These are phyloP conservation scores for Hemaris fuciformis DNA, from an alignment of 2,888 invertebrate genomes.

Conservation along the genomic window DNA sequence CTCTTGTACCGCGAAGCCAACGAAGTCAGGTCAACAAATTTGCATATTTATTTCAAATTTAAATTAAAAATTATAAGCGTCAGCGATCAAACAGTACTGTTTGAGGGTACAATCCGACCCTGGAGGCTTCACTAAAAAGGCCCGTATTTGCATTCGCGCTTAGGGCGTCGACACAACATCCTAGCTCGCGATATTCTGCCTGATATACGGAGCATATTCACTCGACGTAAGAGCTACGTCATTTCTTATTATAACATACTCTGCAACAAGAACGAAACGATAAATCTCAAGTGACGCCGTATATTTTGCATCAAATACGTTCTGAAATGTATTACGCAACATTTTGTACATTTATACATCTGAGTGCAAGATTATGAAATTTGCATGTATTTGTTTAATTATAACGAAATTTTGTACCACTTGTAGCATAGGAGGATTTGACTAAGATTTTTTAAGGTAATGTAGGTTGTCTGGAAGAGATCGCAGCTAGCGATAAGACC, in stretches of 20 bases:
- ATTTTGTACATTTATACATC: background rate
- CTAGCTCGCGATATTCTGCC: background rate
- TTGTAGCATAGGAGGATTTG: too few species aligned
- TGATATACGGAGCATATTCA: background rate
- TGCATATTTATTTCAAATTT: slow-evolving; percentile 27
- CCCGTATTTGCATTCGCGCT: slow-evolving; percentile 14
- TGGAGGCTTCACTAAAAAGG: slow-evolving; percentile 9
- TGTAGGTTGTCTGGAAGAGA: too few species aligned
- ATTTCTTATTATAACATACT: background rate
- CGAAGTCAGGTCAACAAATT: too few species aligned
- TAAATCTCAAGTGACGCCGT: background rate
- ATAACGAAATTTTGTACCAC: too few species aligned
- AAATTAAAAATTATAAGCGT: slow-evolving; percentile 35
- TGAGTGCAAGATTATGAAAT: too few species aligned
- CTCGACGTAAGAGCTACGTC: background rate
- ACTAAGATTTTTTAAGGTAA: too few species aligned
- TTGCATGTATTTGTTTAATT: too few species aligned
- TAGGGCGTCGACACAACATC: slow-evolving; percentile 3
- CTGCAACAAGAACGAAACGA: background rate
- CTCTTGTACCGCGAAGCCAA: too few species aligned
- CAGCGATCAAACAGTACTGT: slow-evolving; percentile 25
- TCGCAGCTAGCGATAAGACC: too few species aligned
- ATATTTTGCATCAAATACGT: background rate
- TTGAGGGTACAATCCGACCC: slow-evolving; percentile 11
- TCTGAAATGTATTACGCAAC: background rate